Percentiles rank a stretch among this genome's conserved stretches.
Evolutionary conservation across 2,888 invertebrate species (phyloP).

Genomic region (Gortyna flavago): DNA sequence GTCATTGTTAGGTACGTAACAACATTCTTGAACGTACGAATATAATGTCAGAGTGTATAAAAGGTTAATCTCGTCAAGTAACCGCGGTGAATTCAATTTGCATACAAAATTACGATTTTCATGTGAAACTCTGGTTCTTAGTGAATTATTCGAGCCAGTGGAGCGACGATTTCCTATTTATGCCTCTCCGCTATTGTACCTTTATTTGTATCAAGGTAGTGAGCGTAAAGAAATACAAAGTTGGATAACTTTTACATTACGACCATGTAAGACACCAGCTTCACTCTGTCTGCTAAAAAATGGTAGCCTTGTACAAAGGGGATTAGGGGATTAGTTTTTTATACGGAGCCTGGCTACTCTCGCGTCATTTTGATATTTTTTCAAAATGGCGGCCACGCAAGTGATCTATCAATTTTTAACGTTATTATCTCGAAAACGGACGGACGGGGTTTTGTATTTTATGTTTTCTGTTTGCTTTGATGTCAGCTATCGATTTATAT

Average conservation of each 20-base stretch:
- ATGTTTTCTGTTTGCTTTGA: not conserved
- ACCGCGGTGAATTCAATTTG: slow-evolving; percentile 82
- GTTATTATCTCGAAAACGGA: not conserved
- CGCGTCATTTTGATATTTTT: not conserved
- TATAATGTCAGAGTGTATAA: slow-evolving; percentile 71
- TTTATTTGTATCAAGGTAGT: slow-evolving; percentile 86
- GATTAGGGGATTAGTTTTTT: not conserved
- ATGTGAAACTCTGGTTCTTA: slow-evolving; percentile 85
- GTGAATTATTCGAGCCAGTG: slow-evolving; percentile 88
- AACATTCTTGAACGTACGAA: slow-evolving; percentile 60
- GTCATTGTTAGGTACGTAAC: slow-evolving; percentile 62
- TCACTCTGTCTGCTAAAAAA: slow-evolving; percentile 42
- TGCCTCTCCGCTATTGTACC: slow-evolving; percentile 83
- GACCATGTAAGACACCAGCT: slow-evolving; percentile 46
- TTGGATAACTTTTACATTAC: slow-evolving; percentile 74
- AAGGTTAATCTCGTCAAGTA: slow-evolving; percentile 76
- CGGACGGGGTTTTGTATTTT: not conserved
- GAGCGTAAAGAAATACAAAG: slow-evolving; percentile 82
- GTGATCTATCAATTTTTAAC: not conserved
- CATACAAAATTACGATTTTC: slow-evolving; percentile 88
- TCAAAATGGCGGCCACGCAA: not conserved
- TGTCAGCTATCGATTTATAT: not conserved
- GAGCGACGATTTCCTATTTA: slow-evolving; percentile 88
- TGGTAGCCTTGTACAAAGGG: slow-evolving; percentile 8
- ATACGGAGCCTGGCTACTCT: not conserved